Percentiles rank a stretch among this genome's conserved stretches.
Evolutionary conservation across 35 echinoderm and acorn worm genomes (phyloP).

Genomic region (Apostichopus japonicus): DNA sequence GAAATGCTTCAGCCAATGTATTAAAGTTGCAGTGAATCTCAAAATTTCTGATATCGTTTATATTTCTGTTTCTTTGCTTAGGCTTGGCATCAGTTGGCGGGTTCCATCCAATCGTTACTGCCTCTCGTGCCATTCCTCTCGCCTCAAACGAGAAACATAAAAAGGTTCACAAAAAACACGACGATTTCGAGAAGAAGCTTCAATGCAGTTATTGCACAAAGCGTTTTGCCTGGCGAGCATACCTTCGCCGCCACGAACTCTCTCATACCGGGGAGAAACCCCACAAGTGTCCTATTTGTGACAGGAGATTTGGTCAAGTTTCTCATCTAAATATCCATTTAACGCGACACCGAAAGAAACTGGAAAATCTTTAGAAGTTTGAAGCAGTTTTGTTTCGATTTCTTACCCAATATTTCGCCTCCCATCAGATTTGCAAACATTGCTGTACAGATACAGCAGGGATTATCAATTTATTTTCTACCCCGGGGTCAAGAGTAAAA

Average conservation of each 20-base stretch:
- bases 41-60: neutral
- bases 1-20: too few relatives aligned
- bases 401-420: too few relatives aligned
- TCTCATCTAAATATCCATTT: conserved; percentile 31
- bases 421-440: too few relatives aligned
- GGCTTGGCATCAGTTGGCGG: neutral
- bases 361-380: neutral
- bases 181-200: conserved; percentile 20
- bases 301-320: conserved; percentile 24
- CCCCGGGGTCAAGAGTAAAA: too few relatives aligned
- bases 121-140: neutral
- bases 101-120: neutral
- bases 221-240: conserved; percentile 28
- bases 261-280: conserved; percentile 11
- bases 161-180: neutral
- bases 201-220: conserved; percentile 7
- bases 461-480: too few relatives aligned
- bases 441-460: too few relatives aligned
- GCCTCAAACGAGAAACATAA: neutral
- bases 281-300: conserved; percentile 22
- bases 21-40: too few relatives aligned
- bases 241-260: conserved; percentile 16
- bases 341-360: conserved; percentile 2
- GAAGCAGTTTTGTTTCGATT: neutral
- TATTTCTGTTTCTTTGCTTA: conserved; percentile 26